Evolutionary conservation across 2,888 invertebrate species (phyloP).

Genomic region (Habroteleia sp.): DNA sequence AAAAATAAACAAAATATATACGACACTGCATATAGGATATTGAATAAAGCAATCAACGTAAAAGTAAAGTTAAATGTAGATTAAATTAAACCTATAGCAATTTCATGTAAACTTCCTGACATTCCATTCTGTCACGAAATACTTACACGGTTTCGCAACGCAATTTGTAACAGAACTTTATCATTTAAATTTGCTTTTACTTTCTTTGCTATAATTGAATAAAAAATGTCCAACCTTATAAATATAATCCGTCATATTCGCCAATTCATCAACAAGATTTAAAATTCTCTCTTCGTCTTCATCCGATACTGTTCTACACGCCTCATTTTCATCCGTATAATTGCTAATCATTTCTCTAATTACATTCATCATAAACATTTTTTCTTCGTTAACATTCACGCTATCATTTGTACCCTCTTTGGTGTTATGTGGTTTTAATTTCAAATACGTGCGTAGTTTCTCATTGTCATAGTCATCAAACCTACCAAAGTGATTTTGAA

Average conservation of each 20-base stretch:
- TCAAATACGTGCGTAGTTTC: conserved; percentile 77
- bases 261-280: conserved; percentile 66
- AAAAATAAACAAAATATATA: too few species aligned
- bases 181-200: too few species aligned
- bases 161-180: too few species aligned
- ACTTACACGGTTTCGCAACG: too few species aligned
- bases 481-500: conserved; percentile 16
- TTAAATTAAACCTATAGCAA: too few species aligned
- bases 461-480: conserved; percentile 70
- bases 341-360: conserved; percentile 74
- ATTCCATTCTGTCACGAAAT: too few species aligned
- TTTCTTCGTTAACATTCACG: conserved; percentile 73
- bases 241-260: conserved; percentile 65
- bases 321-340: conserved; percentile 66
- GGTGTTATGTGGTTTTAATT: conserved; percentile 60
- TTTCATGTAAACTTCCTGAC: too few species aligned
- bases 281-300: conserved; percentile 65
- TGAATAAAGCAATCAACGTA: too few species aligned
- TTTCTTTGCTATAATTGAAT: too few species aligned
- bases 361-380: conserved; percentile 70
- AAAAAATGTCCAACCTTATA: conserved; percentile 64
- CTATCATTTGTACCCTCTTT: too few species aligned
- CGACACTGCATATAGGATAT: too few species aligned
- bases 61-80: too few species aligned
- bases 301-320: conserved; percentile 66